Base-by-base conservation (phyloP, 2,113 vertebrate genomes). In the Poecilia latipinna region DNA sequence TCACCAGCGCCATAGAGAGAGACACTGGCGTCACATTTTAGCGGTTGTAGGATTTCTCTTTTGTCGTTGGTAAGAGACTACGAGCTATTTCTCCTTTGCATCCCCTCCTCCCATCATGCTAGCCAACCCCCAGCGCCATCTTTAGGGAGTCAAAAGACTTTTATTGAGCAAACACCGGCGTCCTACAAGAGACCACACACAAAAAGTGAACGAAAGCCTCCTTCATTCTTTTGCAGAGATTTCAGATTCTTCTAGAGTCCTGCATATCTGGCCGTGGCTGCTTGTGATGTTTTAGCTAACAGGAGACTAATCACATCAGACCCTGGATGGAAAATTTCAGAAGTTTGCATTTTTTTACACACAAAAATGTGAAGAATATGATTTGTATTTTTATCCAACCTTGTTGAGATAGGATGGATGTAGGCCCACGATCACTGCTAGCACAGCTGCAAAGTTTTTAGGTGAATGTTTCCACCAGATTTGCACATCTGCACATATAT, bases 101-200 rank as follows among this genome's bases (percentile, higher is more conserved):
- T 61, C 75, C 63, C 62, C 28, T 61, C 24, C 63, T 44, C 65
- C 62, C 26, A 51, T 28, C 51, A 22, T 32, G 28, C n/a, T 57
- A 51, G 2, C 13, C 24, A n/a, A n/a, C 22, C 37, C 42, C 39
- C 48, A 60, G 10, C 28, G 28, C 54, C 44, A 51, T 83, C 79
- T 64, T 71, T 68, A 78, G 86, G 79, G 77, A 90, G 84, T 90
- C 83, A 91, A 93, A 92, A 80, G 90, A 44, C 70, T 84, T 32
- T 32, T 88, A 82, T 91, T 93, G 51, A 11, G 26, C 70, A 67
- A 80, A 83, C 82, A 83, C 35, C 72, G 61, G 74, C 70, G 29
- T 70, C 57, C 84, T 63, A 77, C 54, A 51, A 65, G 44, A 68
- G 65, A 68, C 29, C 12, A 57, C 1, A 32, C 66, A 87, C 65